Evolutionary conservation across 2,113 vertebrate species (phyloP).

Genomic region (Pollachius pollachius): DNA sequence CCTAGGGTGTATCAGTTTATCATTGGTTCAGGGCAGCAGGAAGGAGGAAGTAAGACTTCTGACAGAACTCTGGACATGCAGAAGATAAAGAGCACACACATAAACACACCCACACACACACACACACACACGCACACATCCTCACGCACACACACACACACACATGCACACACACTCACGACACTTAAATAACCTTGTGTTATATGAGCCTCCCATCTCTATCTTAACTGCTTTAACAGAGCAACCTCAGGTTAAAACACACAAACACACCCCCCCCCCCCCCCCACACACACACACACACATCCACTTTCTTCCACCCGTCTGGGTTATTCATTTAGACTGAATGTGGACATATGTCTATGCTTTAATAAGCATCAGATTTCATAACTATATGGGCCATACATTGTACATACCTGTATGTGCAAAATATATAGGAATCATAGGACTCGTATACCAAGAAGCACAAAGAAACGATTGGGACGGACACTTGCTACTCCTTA

Average conservation of each 20-base stretch:
- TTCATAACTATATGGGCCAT: too few species aligned
- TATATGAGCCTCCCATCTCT: background rate
- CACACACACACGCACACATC: background rate
- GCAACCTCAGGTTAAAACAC: background rate
- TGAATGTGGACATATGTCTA: too few species aligned
- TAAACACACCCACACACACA: slow-evolving; percentile 5
- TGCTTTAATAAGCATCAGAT: too few species aligned
- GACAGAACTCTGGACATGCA: slow-evolving; percentile 35
- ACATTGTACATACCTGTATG: too few species aligned
- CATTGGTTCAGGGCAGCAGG: slow-evolving; percentile 54
- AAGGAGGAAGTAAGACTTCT: slow-evolving; percentile 52
- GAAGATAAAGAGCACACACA: slow-evolving; percentile 29
- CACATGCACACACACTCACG: background rate
- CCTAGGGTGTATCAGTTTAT: slow-evolving; percentile 64
- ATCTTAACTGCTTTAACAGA: slow-evolving; percentile 4
- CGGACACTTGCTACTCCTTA: too few species aligned
- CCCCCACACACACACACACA: too few species aligned
- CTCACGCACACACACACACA: background rate
- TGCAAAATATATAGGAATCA: too few species aligned
- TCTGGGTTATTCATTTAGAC: too few species aligned
- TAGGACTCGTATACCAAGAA: too few species aligned
- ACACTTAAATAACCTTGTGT: background rate
- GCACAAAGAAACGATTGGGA: too few species aligned
- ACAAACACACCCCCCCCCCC: too few species aligned
- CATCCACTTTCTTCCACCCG: too few species aligned